These are phyloP conservation scores for Eleginops maclovinus DNA, from an alignment of 2,113 vertebrate species.

Conservation along the genomic window DNA sequence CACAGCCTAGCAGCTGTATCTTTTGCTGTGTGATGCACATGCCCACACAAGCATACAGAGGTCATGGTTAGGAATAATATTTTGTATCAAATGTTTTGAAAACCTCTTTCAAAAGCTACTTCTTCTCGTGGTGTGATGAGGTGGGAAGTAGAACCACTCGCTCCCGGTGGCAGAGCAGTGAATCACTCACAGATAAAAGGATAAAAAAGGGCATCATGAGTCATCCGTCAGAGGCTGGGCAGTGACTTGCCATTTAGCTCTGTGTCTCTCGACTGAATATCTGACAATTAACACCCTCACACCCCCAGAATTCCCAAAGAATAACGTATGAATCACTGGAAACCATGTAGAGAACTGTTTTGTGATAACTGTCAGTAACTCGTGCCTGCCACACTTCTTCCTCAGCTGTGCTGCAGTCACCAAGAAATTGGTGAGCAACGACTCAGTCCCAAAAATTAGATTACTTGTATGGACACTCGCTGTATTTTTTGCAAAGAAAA, in stretches of 20 bases:
- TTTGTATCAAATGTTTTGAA: conserved; percentile 33
- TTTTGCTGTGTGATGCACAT: neutral
- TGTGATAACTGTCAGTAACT: conserved; percentile 50
- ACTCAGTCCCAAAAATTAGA: conserved; percentile 9
- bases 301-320: conserved; percentile 25
- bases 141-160: conserved; percentile 40
- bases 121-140: conserved; percentile 23
- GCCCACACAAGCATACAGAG: conserved; percentile 27
- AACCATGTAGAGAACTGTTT: conserved; percentile 28
- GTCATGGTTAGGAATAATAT: conserved; percentile 18
- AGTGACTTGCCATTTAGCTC: conserved; percentile 64
- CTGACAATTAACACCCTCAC: conserved; percentile 55
- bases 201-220: conserved; percentile 53
- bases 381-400: conserved; percentile 4
- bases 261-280: conserved; percentile 49
- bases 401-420: conserved; percentile 13
- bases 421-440: conserved; percentile 26
- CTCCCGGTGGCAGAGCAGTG: conserved; percentile 46
- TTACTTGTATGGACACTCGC: neutral
- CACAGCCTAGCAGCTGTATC: neutral
- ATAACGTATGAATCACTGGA: conserved; percentile 38
- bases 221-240: conserved; percentile 58
- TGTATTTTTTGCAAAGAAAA: neutral
- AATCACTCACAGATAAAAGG: conserved; percentile 53
- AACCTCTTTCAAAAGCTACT: conserved; percentile 23